Evolutionary conservation across 2,888 invertebrate species (phyloP).

Genomic region (Diarsia rubi): DNA sequence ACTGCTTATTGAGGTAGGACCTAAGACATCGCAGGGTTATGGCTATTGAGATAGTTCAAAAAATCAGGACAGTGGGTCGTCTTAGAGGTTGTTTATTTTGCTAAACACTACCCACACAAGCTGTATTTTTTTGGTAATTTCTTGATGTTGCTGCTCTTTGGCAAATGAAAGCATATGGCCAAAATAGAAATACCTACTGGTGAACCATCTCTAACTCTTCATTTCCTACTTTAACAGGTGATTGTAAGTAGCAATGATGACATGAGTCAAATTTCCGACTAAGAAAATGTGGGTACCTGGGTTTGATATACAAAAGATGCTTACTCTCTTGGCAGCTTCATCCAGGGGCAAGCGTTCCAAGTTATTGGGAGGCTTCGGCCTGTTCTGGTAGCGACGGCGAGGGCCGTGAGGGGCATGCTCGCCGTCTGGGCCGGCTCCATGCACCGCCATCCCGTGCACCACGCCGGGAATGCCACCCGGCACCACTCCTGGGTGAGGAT

Average conservation of each 20-base stretch:
- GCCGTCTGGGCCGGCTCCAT: constrained; percentile 85
- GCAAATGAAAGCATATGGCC: not conserved
- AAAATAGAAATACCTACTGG: not conserved
- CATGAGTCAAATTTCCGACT: not conserved
- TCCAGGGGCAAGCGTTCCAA: constrained; percentile 92
- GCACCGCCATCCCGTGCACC: constrained; percentile 85
- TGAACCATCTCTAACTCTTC: not conserved
- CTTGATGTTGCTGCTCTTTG: not conserved
- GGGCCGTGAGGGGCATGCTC: constrained; percentile 85
- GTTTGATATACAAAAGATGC: not conserved
- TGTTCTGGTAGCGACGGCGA: constrained; percentile 85
- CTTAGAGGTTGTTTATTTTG: not conserved
- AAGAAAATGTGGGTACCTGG: constrained; percentile 5
- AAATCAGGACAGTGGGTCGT: too few relatives aligned
- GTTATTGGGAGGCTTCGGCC: constrained; percentile 85
- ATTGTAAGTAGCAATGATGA: not conserved
- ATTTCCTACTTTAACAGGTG: not conserved
- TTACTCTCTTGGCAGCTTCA: constrained; percentile 93
- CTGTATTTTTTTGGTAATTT: not conserved
- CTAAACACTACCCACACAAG: not conserved
- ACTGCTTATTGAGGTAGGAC: not conserved
- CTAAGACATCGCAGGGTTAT: too few relatives aligned
- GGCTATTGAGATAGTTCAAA: too few relatives aligned
- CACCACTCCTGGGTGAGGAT: constrained; percentile 83
- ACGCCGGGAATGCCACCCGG: constrained; percentile 82